These are phyloP conservation scores for Lethenteron reissneri DNA, from an alignment of 2,113 vertebrate genomes.

Conservation along the genomic window DNA sequence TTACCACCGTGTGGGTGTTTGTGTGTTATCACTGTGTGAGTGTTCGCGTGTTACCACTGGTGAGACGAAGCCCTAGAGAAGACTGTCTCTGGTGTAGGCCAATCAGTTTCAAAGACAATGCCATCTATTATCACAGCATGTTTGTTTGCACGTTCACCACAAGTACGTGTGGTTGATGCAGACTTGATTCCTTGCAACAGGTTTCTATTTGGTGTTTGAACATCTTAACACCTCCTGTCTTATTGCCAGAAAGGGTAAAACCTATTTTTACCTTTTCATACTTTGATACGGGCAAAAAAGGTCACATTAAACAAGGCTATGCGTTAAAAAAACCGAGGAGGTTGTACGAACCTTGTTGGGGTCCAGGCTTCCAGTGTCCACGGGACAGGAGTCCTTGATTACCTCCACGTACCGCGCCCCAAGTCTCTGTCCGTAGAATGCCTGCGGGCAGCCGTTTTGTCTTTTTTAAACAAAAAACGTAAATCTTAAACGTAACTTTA, in stretches of 20 bases:
- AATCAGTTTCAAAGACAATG: no score
- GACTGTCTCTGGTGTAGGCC: no score
- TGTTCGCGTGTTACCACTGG: no score
- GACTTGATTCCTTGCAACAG: neutral
- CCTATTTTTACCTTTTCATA: neutral
- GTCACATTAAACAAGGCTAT: neutral
- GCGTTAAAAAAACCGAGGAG: neutral
- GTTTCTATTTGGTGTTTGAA: neutral
- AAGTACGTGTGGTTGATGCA: no score
- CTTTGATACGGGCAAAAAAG: neutral
- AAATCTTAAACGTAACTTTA: no score
- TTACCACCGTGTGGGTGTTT: no score
- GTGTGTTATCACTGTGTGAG: no score
- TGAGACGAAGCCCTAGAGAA: no score
- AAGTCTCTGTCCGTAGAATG: constrained; percentile 84
- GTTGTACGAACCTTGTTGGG: constrained; percentile 51
- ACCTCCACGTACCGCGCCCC: constrained; percentile 88
- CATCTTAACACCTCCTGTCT: neutral
- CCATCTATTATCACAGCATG: no score
- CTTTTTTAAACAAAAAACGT: neutral
- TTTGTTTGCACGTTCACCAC: no score
- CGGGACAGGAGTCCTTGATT: constrained; percentile 93
- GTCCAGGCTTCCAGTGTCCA: constrained; percentile 93
- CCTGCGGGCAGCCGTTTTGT: constrained; percentile 27
- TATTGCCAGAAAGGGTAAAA: neutral